phyloP scores from a whole-genome alignment of 2,113 vertebrate genomes.

The Bucco capensis region DNA sequence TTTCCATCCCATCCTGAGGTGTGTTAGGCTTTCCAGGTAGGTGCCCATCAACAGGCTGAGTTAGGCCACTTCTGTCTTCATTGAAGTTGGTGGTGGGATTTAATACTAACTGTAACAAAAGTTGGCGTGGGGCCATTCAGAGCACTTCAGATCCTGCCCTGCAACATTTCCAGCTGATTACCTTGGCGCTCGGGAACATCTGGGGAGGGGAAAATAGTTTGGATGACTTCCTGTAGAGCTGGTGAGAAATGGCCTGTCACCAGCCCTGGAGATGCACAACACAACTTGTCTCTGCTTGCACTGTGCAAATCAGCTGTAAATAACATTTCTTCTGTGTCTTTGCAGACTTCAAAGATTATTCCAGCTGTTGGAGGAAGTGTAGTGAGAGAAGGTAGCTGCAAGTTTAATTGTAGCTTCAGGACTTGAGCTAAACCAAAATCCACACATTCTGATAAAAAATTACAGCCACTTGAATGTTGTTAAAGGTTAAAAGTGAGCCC shows the following conservation, averaged over 20 bases:
- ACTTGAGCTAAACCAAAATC: slow-evolving; percentile 54
- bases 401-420: slow-evolving; percentile 62
- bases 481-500: slow-evolving; percentile 55
- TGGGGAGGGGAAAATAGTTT: neutral
- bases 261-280: neutral
- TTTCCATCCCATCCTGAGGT: neutral
- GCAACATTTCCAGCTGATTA: neutral
- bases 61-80: neutral
- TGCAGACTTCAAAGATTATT: slow-evolving; percentile 44
- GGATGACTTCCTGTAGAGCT: neutral
- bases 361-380: slow-evolving; percentile 30
- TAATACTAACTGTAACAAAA: neutral
- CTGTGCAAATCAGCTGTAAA: neutral
- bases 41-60: neutral
- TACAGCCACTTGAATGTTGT: neutral
- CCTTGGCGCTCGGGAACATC: neutral
- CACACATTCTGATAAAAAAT: slow-evolving; percentile 47
- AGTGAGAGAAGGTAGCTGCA: slow-evolving; percentile 37
- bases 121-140: neutral
- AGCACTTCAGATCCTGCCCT: neutral
- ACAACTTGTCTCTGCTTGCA: slow-evolving; percentile 29
- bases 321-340: slow-evolving; percentile 17
- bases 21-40: neutral
- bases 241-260: slow-evolving; percentile 44
- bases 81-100: neutral